Evolutionary conservation across 2,797 vertebrate genomes (phyloP).

Genomic region (Tadarida brasiliensis): DNA sequence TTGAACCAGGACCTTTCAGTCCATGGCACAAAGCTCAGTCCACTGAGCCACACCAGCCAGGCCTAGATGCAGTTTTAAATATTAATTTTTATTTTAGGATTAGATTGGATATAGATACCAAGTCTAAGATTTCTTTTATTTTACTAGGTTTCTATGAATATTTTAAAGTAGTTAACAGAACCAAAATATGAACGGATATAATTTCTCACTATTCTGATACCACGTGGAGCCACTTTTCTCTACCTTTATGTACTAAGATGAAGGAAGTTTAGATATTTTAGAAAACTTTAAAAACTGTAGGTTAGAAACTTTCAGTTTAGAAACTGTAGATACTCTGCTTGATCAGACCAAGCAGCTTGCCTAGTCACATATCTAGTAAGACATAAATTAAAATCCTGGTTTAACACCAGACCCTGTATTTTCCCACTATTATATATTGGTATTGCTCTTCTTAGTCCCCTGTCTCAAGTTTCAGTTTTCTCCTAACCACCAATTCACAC

Average conservation of each 20-base stretch:
- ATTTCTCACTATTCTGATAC: background rate
- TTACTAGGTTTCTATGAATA: background rate
- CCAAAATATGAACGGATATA: constrained; percentile 7
- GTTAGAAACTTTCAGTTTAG: too few species aligned
- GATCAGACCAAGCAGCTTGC: background rate
- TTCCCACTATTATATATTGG: background rate
- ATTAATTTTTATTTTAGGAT: constrained; percentile 33
- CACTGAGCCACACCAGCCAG: too few species aligned
- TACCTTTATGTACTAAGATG: background rate
- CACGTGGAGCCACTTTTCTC: background rate
- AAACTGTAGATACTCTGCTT: background rate
- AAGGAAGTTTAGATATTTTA: background rate
- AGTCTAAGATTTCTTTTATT: background rate
- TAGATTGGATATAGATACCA: background rate
- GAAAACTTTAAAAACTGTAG: too few species aligned
- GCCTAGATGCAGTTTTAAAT: constrained; percentile 24
- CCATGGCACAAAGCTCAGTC: too few species aligned
- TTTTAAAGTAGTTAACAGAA: background rate
- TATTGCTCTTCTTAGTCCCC: background rate
- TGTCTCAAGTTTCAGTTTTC: background rate
- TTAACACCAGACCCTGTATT: background rate
- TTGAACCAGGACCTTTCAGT: too few species aligned
- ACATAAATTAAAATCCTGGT: background rate
- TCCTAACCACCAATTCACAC: background rate
- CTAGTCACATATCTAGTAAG: background rate